Evolutionary conservation across 2,113 vertebrate genomes (phyloP), one percentile per base, ranked within the genome.

Genomic region (Gymnocephalus cernua): DNA sequence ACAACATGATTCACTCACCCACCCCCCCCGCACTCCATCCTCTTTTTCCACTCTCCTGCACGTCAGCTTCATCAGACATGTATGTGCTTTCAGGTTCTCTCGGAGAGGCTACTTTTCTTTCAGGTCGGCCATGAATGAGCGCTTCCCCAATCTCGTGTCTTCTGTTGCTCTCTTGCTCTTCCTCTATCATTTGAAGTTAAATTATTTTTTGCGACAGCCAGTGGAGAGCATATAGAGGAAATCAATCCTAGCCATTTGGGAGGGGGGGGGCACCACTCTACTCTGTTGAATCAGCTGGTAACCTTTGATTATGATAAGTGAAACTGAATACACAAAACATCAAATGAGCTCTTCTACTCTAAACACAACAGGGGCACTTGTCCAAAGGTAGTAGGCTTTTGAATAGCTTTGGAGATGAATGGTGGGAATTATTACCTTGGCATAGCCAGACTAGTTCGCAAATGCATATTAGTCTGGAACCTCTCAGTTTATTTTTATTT

Each of bases 281-380:
- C 44, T 79, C 23, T 35, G 48, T 69, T 65, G 71, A 86, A 74
- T 80, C 81, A 65, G 58, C 57, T 63, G 74, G 44, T 84, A 85
- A 84, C 85, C 76, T 86, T 77, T 83, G 63, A 85, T 87, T 80
- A 75, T 67, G 82, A 82, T 72, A 61, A 86, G 72, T 88, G 65
- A 79, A 79, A 72, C 8, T 3, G 62, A 73, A 83, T 51, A 75
- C 80, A 84, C 67, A 72, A 73, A 79, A 72, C 67, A 83, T 72
- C 62, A 74, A 66, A 77, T 51, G 45, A 72, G 79, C 66, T 56
- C 27, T 54, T 77, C 44, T 32, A 0, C 18, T 80, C 47, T 45
- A 66, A 76, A 80, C 65, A 77, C 54, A 77, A 78, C 67, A 56
- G 35, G 15, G 57, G 41, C 53, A 67, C 61, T 75, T 32, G 41